Evolutionary conservation across 2,888 invertebrate species (phyloP).

Genomic region (Carcina quercana): DNA sequence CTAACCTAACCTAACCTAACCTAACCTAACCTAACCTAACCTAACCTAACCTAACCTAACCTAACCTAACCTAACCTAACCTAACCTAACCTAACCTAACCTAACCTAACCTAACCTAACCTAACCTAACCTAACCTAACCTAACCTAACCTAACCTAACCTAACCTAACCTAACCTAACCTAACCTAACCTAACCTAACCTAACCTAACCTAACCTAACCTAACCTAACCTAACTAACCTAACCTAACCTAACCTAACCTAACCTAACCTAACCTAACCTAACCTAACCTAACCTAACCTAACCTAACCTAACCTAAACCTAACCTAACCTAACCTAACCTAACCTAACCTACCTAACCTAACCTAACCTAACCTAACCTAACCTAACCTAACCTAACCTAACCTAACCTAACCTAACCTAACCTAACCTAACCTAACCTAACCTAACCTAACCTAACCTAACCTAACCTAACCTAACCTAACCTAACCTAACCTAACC

Average conservation of each 20-base stretch:
- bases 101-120: constrained; percentile 21
- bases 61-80: constrained; percentile 17
- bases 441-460: constrained; percentile 7
- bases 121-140: constrained; percentile 21
- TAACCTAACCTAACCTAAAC: constrained; percentile 11
- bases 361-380: neutral
- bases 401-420: neutral
- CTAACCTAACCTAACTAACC: constrained; percentile 18
- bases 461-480: too few species aligned
- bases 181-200: constrained; percentile 20
- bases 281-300: constrained; percentile 9
- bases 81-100: constrained; percentile 20
- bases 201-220: constrained; percentile 19
- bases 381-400: constrained; percentile 4
- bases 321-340: neutral
- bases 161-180: constrained; percentile 19
- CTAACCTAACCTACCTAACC: neutral
- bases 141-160: constrained; percentile 20
- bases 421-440: constrained; percentile 2
- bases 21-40: constrained; percentile 14
- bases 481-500: constrained; percentile 12
- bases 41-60: constrained; percentile 14
- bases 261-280: constrained; percentile 12
- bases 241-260: constrained; percentile 17
- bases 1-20: constrained; percentile 13